phyloP scores from a whole-genome alignment of 2,113 vertebrate genomes.

The Fregata magnificens region DNA sequence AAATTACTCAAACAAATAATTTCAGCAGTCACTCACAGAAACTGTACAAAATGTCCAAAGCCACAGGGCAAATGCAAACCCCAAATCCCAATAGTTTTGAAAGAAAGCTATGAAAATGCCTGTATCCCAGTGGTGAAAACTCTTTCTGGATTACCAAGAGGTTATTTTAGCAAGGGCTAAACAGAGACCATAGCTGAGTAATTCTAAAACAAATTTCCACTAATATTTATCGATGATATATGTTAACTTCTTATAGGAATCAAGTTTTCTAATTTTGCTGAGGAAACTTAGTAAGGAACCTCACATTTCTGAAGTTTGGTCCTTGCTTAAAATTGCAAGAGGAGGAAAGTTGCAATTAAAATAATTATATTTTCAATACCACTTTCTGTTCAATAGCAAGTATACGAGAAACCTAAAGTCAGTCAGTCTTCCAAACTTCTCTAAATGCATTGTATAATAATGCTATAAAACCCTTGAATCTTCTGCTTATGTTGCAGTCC shows the following conservation, averaged over 20 bases:
- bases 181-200: neutral
- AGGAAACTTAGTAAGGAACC: neutral
- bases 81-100: neutral
- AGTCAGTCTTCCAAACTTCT: neutral
- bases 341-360: neutral
- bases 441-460: neutral
- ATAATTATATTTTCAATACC: neutral
- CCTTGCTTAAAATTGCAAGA: neutral
- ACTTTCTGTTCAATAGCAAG: neutral
- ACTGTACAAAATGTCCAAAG: neutral
- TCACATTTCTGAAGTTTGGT: neutral
- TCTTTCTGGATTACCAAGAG: neutral
- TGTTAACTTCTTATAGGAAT: neutral
- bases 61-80: neutral
- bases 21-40: neutral
- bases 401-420: neutral
- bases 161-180: neutral
- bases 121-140: neutral
- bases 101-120: neutral
- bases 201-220: neutral
- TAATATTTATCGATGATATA: neutral
- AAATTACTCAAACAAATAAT: neutral
- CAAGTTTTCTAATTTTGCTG: neutral
- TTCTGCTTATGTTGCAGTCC: neutral
- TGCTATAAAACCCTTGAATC: neutral